Evolutionary conservation across 2,888 invertebrate genomes (phyloP), one percentile per base, ranked within the genome.

Genomic region (Scaptodrosophila latifasciaeformis): DNA sequence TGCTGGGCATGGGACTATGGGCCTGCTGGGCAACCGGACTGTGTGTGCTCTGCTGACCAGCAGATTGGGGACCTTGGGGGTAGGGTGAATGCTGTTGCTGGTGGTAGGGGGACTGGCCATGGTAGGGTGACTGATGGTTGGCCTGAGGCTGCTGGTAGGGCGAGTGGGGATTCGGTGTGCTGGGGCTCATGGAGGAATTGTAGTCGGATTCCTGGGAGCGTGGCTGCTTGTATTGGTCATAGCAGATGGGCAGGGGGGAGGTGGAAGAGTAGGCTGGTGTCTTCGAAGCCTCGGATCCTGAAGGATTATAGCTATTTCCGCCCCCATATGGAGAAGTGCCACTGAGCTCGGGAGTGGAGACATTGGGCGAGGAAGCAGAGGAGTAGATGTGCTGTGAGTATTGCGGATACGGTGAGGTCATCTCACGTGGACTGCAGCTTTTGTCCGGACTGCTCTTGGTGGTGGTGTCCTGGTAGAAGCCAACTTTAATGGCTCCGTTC

Each of bases 401-500:
- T 46, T 89, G 88, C 9, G 88, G 88, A 78, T 88, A 89, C 46
- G 89, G 90, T 0, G 89, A 88, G 44, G 90, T 90, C 50, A 91
- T 92, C 70, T 93, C 91, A 40, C 93, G 89, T 0, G 94, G 94
- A 81, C 93, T 93, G 78, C 93, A 93, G 66, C 92, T 93, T 81
- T 94, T 94, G 68, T 94, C 94, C 0, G 94, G 94, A 71, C 93
- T 94, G 72, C 93, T 93, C 82, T 93, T 93, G 2, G 92, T 91
- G 0, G 93, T 93, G n/a, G 93, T 91, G 70, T 95, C 95, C 84
- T 96, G 95, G 85, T 96, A 95, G 84, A 96, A 96, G 2, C 95
- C 95, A 29, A 94, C 95, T 67, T 95, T 89, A 3, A 95, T 92
- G 2, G 94, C 92, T 1, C 94, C 94, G 77, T 94, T 94, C n/a